These are phyloP conservation scores for Melanotaenia boesemani DNA, from an alignment of 2,797 vertebrate species.

Conservation along the genomic window DNA sequence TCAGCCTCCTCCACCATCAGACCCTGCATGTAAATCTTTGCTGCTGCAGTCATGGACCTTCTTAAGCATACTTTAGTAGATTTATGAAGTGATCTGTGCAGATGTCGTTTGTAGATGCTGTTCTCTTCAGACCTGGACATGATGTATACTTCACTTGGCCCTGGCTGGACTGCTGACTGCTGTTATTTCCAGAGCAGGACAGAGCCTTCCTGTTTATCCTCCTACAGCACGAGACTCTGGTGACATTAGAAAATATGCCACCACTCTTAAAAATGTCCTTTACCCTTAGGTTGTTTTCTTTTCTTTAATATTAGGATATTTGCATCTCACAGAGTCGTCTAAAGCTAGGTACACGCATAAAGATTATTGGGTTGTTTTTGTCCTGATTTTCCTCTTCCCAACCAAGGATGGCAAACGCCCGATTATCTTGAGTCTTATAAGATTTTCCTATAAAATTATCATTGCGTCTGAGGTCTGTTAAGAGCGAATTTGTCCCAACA, in stretches of 20 bases:
- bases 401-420: too few species aligned
- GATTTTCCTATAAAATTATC: too few species aligned
- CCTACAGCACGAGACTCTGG: slow-evolving; percentile 10
- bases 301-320: slow-evolving; percentile 3
- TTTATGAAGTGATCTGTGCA: slow-evolving; percentile 84
- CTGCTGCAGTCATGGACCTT: slow-evolving; percentile 74
- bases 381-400: too few species aligned
- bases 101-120: slow-evolving; percentile 80
- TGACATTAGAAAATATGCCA: slow-evolving; percentile 69
- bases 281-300: slow-evolving; percentile 59
- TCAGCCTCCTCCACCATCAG: slow-evolving; percentile 71
- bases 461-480: too few species aligned
- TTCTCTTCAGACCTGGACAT: slow-evolving; percentile 75
- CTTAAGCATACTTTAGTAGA: slow-evolving; percentile 82
- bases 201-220: slow-evolving; percentile 54
- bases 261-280: slow-evolving; percentile 56
- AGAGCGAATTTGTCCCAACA: too few species aligned
- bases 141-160: slow-evolving; percentile 83
- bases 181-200: slow-evolving; percentile 52
- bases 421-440: too few species aligned
- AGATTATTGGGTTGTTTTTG: too few species aligned
- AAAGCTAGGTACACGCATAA: too few species aligned
- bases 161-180: slow-evolving; percentile 72
- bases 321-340: not conserved
- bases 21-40: slow-evolving; percentile 82